A percentile compares a stretch with the other conserved stretches of the same genome.
Evolutionary conservation across 1,140 invertebrate species (phyloP).

Genomic region (Scaptodrosophila lebanonensis): DNA sequence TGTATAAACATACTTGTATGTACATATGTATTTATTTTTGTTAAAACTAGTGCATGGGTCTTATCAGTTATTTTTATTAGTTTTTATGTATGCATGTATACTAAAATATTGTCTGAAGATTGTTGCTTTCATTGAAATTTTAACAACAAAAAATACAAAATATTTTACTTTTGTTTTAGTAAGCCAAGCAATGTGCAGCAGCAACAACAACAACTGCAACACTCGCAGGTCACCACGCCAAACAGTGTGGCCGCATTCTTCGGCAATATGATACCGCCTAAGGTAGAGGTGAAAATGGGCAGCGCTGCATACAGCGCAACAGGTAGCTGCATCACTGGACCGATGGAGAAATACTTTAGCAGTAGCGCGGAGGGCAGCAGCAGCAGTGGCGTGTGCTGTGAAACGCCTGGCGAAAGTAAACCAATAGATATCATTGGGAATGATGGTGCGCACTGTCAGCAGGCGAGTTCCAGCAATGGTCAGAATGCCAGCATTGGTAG

Average conservation of each 20-base stretch:
- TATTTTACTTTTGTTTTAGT: neutral
- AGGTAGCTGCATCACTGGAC: neutral
- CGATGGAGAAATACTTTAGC: conserved; percentile 50
- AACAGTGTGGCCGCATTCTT: conserved; percentile 69
- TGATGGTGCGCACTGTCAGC: conserved; percentile 35
- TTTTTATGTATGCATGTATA: too few relatives aligned
- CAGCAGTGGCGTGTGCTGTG: conserved; percentile 23
- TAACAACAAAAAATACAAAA: too few relatives aligned
- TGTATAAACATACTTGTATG: too few relatives aligned
- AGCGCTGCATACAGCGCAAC: conserved; percentile 21
- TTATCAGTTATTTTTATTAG: too few relatives aligned
- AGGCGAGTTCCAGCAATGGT: conserved; percentile 30
- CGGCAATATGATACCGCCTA: conserved; percentile 71
- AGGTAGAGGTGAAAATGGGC: conserved; percentile 71
- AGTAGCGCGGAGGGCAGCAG: conserved; percentile 54
- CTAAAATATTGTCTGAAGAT: too few relatives aligned
- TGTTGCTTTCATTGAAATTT: too few relatives aligned
- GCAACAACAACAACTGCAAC: conserved; percentile 32
- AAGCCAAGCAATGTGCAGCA: conserved; percentile 45
- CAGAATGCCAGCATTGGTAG: conserved; percentile 10
- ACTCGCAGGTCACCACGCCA: conserved; percentile 43
- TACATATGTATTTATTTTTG: too few relatives aligned
- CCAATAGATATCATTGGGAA: conserved; percentile 65
- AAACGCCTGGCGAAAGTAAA: conserved; percentile 22
- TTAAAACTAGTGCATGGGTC: too few relatives aligned